Conservation (phyloP, 1,140 invertebrate genomes). For the Papilio polytes region DNA sequence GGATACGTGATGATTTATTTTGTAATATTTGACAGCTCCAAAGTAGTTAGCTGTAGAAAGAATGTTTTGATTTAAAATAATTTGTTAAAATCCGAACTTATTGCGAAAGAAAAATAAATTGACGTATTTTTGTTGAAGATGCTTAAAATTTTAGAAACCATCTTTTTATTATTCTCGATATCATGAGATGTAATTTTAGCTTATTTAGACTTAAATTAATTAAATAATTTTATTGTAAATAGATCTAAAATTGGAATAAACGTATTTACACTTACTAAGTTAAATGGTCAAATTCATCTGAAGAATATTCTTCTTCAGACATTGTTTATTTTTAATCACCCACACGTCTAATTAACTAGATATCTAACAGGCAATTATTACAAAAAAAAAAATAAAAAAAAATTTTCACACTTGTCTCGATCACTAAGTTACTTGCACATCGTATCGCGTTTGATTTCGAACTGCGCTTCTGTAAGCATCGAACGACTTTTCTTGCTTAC, state of each 20-base stretch:
- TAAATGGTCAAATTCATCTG: conserved; percentile 2
- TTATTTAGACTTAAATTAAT: too few species aligned
- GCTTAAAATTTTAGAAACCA: too few species aligned
- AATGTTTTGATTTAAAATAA: too few species aligned
- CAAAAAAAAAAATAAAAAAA: not conserved
- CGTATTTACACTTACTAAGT: not conserved
- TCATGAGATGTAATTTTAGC: too few species aligned
- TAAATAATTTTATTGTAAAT: too few species aligned
- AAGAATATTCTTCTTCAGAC: conserved; percentile 24
- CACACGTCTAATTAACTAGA: not conserved
- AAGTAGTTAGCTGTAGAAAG: too few species aligned
- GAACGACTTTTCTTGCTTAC: conserved; percentile 9
- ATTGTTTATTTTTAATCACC: not conserved
- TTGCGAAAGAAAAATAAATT: too few species aligned
- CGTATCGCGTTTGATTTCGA: conserved; percentile 1
- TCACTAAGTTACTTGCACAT: not conserved
- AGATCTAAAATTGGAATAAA: not conserved
- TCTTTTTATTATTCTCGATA: too few species aligned
- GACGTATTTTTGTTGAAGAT: too few species aligned
- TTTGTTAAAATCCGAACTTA: too few species aligned
- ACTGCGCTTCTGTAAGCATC: not conserved
- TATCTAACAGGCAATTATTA: not conserved
- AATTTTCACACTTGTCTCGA: not conserved
- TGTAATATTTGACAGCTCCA: too few species aligned
- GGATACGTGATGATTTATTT: not conserved